Evolutionary conservation across 2,888 invertebrate genomes (phyloP).

Genomic region (Hirtodrosophila cameraria): DNA sequence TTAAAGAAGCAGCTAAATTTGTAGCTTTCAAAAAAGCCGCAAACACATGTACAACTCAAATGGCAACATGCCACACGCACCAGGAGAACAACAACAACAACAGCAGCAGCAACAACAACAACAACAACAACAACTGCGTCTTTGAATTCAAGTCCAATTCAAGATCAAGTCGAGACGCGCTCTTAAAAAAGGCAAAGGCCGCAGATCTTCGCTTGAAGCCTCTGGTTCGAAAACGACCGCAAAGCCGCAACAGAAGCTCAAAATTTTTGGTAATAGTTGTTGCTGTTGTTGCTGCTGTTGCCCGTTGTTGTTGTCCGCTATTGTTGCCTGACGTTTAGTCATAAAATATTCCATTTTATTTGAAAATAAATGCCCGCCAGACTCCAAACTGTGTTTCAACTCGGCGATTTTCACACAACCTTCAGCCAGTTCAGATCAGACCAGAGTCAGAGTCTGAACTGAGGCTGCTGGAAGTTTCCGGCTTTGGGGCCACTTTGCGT

Average conservation of each 20-base stretch:
- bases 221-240: slow-evolving; percentile 53
- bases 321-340: slow-evolving; percentile 72
- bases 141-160: slow-evolving; percentile 52
- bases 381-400: slow-evolving; percentile 33
- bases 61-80: slow-evolving; percentile 77
- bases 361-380: slow-evolving; percentile 60
- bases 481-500: slow-evolving; percentile 55
- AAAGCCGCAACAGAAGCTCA: slow-evolving; percentile 76
- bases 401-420: slow-evolving; percentile 67
- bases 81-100: slow-evolving; percentile 38
- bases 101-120: slow-evolving; percentile 20
- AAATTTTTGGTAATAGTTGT: slow-evolving; percentile 76
- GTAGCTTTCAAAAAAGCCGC: slow-evolving; percentile 68
- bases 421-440: too few species aligned
- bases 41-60: slow-evolving; percentile 77
- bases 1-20: slow-evolving; percentile 32
- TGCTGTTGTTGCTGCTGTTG: slow-evolving; percentile 27
- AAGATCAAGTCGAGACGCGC: slow-evolving; percentile 43
- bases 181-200: slow-evolving; percentile 68
- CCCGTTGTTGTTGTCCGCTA: slow-evolving; percentile 33
- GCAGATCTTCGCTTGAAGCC: slow-evolving; percentile 34
- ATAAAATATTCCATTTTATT: slow-evolving; percentile 79
- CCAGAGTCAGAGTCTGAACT: neutral
- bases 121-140: slow-evolving; percentile 31
- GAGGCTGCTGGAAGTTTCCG: slow-evolving; percentile 44